phyloP scores from a whole-genome alignment of 2,888 invertebrate species.

The Melanotus villosus region DNA sequence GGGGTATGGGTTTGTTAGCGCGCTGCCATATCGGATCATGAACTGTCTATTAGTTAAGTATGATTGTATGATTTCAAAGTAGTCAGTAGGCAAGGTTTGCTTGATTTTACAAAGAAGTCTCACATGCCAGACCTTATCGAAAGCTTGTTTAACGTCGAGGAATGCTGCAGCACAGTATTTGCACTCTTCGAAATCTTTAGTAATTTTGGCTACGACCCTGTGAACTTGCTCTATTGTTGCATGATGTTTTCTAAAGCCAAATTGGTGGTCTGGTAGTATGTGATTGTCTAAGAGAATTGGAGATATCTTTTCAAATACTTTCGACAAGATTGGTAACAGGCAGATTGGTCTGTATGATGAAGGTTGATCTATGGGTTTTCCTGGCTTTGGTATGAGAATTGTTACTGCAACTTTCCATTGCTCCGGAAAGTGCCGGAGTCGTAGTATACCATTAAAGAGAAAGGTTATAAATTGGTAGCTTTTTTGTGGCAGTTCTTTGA shows the following conservation, averaged over 20 bases:
- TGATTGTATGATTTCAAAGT: conserved; percentile 4
- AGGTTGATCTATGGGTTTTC: conserved; percentile 13
- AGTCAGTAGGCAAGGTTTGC: conserved; percentile 16
- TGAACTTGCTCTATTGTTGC: neutral
- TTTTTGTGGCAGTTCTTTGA: conserved; percentile 49
- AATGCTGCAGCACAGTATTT: conserved; percentile 3
- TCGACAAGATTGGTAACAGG: neutral
- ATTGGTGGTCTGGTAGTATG: neutral
- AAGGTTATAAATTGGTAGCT: conserved; percentile 47
- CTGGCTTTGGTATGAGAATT: neutral
- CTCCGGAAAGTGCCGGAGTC: neutral
- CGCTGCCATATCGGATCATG: conserved; percentile 6
- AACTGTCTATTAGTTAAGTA: conserved; percentile 9
- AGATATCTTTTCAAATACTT: neutral
- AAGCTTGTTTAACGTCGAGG: neutral
- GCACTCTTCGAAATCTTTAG: neutral
- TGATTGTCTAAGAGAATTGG: neutral
- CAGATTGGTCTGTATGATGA: conserved; percentile 10
- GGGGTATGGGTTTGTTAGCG: conserved; percentile 2
- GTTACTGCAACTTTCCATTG: conserved; percentile 1
- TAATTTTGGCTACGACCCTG: conserved; percentile 1
- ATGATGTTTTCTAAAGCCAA: no score
- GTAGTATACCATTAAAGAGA: conserved; percentile 10
- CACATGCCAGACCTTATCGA: conserved; percentile 4
- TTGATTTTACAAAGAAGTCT: conserved; percentile 1